Evolutionary conservation across 2,797 vertebrate species (phyloP), one percentile per base, ranked within the genome.

Genomic region (Coreius guichenoti): DNA sequence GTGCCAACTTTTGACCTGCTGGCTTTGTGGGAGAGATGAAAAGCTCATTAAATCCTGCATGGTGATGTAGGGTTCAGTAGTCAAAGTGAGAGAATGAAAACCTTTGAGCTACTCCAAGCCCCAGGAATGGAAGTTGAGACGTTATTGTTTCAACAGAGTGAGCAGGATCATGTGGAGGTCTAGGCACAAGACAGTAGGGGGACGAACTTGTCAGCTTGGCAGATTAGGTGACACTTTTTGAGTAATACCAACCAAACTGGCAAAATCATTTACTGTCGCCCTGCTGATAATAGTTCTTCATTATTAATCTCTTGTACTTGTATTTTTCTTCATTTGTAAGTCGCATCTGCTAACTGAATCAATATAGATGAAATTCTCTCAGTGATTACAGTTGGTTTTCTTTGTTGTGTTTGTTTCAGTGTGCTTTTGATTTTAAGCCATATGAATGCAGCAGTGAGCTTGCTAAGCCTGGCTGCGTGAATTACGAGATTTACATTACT

Each of bases 111-210:
- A 78, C 85, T 87, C 23, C 75, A 80, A 87, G 86, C 26, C 21
- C 56, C 65, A 29, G 87, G 90, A 88, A 92, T 90, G 82, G 89
- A 89, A 89, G 87, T 87, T 86, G 85, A 87, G 77, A 86, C 68
- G 56, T 80, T 81, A 58, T 61, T 54, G n/a, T 90, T 92, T 92
- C 75, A 85, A 69, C 65, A 29, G 9, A 74, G 23, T 26, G 74
- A 75, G 76, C 86, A 33, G 72, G 61, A 73, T 65, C 84, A 74
- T 77, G 82, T 87, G 86, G 89, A 88, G 85, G 56, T 72, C 1
- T 47, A 69, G 86, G 84, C 65, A 84, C 89, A 85, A 77, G 89
- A 91, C 92, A 90, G 90, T 90, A 33, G 87, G 90, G 86, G 83
- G 39, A 88, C 85, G 85, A 83, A 61, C 12, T 47, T 47, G 45